phyloP scores from a whole-genome alignment of 2,113 vertebrate species.

The Spheniscus mendiculus region DNA sequence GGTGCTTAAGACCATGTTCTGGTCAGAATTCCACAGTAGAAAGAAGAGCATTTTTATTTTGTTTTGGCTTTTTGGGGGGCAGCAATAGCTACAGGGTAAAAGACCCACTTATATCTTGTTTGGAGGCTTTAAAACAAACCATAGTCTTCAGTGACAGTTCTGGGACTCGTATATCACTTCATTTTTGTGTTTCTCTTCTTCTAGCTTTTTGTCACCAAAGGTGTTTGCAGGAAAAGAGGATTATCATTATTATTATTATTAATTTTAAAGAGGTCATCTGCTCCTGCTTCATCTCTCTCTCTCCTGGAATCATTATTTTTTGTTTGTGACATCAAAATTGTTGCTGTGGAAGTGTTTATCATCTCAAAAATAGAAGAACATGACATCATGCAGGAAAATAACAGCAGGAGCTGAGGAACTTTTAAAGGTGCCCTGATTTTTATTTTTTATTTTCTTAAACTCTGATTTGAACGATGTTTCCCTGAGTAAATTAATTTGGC shows the following conservation, averaged over 20 bases:
- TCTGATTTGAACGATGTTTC: background rate
- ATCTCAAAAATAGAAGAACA: conserved; percentile 11
- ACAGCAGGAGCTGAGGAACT: background rate
- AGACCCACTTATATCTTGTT: background rate
- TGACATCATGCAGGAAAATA: background rate
- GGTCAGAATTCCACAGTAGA: background rate
- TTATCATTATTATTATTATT: background rate
- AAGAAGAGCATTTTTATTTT: background rate
- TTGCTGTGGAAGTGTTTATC: background rate
- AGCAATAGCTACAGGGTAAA: background rate
- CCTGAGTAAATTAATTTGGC: background rate
- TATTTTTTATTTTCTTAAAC: background rate
- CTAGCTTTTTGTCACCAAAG: background rate
- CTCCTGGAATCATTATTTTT: background rate
- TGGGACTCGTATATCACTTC: background rate
- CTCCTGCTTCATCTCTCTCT: background rate
- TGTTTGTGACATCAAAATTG: background rate
- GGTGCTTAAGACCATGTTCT: background rate
- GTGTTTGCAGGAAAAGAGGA: background rate
- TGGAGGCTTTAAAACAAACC: background rate
- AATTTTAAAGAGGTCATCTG: background rate
- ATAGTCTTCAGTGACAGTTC: background rate
- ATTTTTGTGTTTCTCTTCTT: background rate
- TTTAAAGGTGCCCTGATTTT: background rate
- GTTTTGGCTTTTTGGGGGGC: background rate